A percentile compares a stretch with the other conserved stretches of the same genome.
Conservation (phyloP, 2,113 vertebrate genomes). For the Cepphus grylle region DNA sequence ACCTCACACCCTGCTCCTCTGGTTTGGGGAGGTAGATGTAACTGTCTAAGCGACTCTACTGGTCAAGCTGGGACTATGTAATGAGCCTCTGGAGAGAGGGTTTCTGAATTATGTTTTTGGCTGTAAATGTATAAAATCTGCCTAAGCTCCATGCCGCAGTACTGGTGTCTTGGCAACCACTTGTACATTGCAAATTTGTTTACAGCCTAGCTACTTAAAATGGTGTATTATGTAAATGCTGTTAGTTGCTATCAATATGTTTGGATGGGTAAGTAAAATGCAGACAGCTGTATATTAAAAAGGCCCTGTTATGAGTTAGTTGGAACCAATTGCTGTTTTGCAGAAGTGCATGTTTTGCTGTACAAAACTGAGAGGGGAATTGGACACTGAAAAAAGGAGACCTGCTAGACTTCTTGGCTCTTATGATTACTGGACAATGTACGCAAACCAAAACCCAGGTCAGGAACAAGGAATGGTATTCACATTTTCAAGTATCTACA, state of each 20-base stretch:
- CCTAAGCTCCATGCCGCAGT: not conserved
- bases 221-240: not conserved
- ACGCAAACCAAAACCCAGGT: not conserved
- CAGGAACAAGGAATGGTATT: not conserved
- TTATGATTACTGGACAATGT: not conserved
- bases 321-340: not conserved
- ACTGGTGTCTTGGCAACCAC: not conserved
- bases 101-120: not conserved
- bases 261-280: not conserved
- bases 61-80: not conserved
- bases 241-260: not conserved
- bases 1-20: not conserved
- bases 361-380: not conserved
- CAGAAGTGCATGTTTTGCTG: not conserved
- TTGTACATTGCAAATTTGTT: not conserved
- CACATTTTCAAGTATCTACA: not conserved
- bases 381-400: not conserved
- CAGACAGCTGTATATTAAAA: not conserved
- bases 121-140: not conserved
- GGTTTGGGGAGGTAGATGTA: not conserved
- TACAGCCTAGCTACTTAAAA: not conserved
- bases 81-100: not conserved
- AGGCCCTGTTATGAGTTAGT: not conserved
- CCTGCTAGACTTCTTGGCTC: not conserved
- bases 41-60: not conserved